A percentile compares a stretch with the other conserved stretches of the same genome.
Evolutionary conservation across 2,888 invertebrate genomes (phyloP).

Genomic region (Blera fallax): DNA sequence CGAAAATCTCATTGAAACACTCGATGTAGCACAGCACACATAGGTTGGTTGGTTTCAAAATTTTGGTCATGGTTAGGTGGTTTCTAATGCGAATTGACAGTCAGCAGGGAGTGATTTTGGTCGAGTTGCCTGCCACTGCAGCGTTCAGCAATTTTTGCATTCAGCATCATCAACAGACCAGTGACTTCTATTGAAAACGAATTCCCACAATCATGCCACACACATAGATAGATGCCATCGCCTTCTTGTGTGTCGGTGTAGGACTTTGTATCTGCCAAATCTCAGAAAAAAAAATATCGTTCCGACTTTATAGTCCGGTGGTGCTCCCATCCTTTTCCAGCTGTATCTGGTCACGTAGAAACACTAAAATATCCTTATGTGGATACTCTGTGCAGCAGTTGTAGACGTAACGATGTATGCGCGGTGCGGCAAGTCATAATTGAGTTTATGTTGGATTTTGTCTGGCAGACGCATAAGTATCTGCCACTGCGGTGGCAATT

Average conservation of each 20-base stretch:
- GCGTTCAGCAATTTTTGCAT: slow-evolving; percentile 23
- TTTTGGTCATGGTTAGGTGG: slow-evolving; percentile 41
- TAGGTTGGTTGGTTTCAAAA: slow-evolving; percentile 20
- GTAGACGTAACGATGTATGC: neutral
- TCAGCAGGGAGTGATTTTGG: slow-evolving; percentile 20
- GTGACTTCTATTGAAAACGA: slow-evolving; percentile 34
- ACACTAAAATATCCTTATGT: neutral
- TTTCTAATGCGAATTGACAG: slow-evolving; percentile 38
- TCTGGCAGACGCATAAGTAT: slow-evolving; percentile 33
- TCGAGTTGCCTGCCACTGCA: slow-evolving; percentile 4
- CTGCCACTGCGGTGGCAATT: slow-evolving; percentile 18
- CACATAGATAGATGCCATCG: neutral
- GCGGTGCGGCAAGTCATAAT: slow-evolving; percentile 28
- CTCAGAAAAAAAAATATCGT: neutral
- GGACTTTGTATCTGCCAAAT: neutral
- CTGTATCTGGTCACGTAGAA: slow-evolving; percentile 22
- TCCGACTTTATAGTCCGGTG: neutral
- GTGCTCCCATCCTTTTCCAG: neutral
- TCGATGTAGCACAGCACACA: slow-evolving; percentile 36
- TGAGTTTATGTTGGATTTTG: slow-evolving; percentile 38
- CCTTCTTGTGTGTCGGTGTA: neutral
- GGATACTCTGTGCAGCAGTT: neutral
- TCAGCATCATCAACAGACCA: neutral
- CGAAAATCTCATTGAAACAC: slow-evolving; percentile 24
- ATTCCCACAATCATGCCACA: slow-evolving; percentile 31